phyloP scores from a whole-genome alignment of 2,113 vertebrate species.

The Clarias gariepinus region DNA sequence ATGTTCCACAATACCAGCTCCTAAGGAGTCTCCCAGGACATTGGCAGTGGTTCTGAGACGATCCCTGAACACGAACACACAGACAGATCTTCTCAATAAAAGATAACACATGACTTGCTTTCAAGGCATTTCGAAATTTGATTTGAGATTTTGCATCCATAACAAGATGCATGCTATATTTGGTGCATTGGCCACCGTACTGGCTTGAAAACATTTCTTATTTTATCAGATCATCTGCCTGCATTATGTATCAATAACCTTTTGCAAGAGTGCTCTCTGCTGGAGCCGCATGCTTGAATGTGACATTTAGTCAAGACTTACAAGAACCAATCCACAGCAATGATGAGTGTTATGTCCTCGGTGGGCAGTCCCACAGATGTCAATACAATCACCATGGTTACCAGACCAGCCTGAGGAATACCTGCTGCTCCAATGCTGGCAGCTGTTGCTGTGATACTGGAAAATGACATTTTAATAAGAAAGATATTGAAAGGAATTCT shows the following conservation, averaged over 20 bases:
- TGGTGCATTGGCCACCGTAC: background rate
- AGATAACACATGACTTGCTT: background rate
- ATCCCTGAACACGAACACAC: constrained; percentile 72
- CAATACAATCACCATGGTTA: constrained; percentile 27
- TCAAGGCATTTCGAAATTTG: background rate
- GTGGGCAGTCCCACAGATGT: constrained; percentile 76
- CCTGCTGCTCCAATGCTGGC: constrained; percentile 17
- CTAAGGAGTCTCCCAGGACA: constrained; percentile 90
- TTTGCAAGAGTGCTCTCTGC: constrained; percentile 58
- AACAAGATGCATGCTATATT: background rate
- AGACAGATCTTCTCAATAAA: background rate
- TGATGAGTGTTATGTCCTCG: constrained; percentile 94
- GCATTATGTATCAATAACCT: constrained; percentile 74
- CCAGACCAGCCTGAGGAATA: constrained; percentile 22
- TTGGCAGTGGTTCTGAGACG: constrained; percentile 91
- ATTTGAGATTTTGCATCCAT: background rate
- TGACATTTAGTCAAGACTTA: constrained; percentile 82
- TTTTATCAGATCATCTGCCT: constrained; percentile 53
- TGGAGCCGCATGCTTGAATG: constrained; percentile 61
- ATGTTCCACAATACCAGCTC: constrained; percentile 91
- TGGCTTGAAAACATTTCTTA: background rate
- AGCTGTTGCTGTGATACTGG: constrained; percentile 85
- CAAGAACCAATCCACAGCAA: constrained; percentile 98
- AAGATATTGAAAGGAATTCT: constrained; percentile 47
- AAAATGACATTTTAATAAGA: constrained; percentile 61